Evolutionary conservation across 2,113 vertebrate genomes (phyloP).

Genomic region (Vicugna pacos): DNA sequence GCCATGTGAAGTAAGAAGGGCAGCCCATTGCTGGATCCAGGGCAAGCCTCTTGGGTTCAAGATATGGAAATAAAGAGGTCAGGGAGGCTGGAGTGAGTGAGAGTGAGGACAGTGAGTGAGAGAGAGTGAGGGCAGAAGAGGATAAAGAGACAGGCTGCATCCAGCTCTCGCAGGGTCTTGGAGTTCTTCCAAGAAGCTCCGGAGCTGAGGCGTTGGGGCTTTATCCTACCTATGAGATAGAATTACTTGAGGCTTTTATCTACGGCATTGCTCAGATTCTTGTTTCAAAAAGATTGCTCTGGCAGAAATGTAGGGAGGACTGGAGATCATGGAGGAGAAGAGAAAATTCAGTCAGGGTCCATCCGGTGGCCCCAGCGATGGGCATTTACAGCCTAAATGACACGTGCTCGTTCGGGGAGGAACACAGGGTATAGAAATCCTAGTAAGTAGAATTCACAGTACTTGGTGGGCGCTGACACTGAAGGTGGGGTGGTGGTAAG

Average conservation of each 20-base stretch:
- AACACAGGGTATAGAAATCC: not conserved
- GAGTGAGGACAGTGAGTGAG: not conserved
- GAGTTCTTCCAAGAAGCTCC: not conserved
- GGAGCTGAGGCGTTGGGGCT: not conserved
- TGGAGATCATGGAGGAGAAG: not conserved
- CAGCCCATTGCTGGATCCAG: not conserved
- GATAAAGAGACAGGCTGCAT: not conserved
- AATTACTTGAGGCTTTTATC: not conserved
- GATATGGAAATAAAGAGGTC: not conserved
- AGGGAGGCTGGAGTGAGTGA: not conserved
- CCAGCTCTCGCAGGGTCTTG: not conserved
- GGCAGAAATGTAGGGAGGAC: not conserved
- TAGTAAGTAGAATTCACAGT: not conserved
- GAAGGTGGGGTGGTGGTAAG: not conserved
- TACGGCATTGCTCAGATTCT: not conserved
- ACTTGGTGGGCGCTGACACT: not conserved
- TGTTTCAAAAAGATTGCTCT: conserved; percentile 11
- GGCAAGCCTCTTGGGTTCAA: not conserved
- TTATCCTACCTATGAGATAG: not conserved
- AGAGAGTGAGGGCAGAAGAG: not conserved
- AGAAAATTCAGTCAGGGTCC: not conserved
- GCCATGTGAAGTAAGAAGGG: not conserved
- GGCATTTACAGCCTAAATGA: not conserved
- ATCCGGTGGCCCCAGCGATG: accelerated
- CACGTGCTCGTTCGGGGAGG: too few relatives aligned